phyloP scores from a whole-genome alignment of 2,888 invertebrate species.

The Rhingia campestris region DNA sequence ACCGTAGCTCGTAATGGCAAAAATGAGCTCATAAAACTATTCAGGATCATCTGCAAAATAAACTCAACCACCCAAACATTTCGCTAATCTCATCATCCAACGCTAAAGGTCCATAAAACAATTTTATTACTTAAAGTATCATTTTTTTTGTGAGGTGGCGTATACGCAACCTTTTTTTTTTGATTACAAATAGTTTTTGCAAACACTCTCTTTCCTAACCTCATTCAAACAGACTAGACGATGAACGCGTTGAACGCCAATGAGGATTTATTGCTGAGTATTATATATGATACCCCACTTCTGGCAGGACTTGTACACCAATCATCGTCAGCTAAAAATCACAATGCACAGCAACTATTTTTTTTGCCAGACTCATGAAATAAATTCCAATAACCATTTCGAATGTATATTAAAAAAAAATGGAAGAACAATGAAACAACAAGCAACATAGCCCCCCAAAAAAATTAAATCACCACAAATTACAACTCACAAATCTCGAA shows the following conservation, averaged over 20 bases:
- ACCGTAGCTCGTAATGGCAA: not conserved
- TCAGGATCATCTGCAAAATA: not conserved
- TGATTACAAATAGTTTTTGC: not conserved
- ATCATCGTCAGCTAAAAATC: constrained; percentile 51
- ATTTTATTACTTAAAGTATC: not conserved
- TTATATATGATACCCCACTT: not conserved
- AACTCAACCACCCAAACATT: not conserved
- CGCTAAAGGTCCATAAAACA: constrained; percentile 6
- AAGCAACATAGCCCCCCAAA: constrained; percentile 39
- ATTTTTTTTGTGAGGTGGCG: not conserved
- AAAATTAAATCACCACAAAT: constrained; percentile 71
- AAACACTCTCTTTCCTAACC: not conserved
- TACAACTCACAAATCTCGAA: constrained; percentile 65
- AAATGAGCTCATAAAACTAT: constrained; percentile 1
- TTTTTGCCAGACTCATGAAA: constrained; percentile 52
- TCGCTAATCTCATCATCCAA: not conserved
- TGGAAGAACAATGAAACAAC: not conserved
- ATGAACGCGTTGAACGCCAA: no score
- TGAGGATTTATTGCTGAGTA: not conserved
- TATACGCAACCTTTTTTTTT: not conserved
- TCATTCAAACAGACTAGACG: not conserved
- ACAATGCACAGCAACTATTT: constrained; percentile 50
- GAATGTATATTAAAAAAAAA: constrained; percentile 39
- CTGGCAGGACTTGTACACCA: constrained; percentile 11
- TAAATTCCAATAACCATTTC: constrained; percentile 60